These are phyloP conservation scores for Eira barbara DNA, from an alignment of 2,113 vertebrate genomes.

Conservation along the genomic window DNA sequence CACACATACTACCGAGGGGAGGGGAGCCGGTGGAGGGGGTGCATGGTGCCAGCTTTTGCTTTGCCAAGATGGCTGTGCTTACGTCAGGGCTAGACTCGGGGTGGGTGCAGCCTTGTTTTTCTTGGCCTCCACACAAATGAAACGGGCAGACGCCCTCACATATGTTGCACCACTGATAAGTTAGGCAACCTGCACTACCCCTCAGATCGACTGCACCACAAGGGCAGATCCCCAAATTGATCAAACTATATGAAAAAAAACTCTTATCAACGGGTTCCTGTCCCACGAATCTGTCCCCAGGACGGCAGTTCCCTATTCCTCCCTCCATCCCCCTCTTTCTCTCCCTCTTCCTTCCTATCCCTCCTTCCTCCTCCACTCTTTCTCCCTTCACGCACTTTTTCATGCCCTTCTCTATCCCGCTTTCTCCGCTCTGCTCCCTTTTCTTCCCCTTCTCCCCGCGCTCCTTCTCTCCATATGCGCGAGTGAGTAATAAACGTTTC, in stretches of 20 bases:
- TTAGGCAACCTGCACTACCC: neutral
- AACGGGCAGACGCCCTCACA: too few species aligned
- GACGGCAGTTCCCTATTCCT: neutral
- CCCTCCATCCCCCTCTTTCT: neutral
- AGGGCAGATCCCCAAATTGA: neutral
- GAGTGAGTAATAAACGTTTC: neutral
- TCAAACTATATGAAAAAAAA: neutral
- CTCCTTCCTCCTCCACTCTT: neutral
- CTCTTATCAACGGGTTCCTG: neutral
- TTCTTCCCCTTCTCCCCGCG: neutral
- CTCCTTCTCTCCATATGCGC: neutral
- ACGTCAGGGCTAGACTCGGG: too few species aligned
- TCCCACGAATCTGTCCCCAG: neutral
- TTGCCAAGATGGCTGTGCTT: too few species aligned
- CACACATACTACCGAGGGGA: too few species aligned
- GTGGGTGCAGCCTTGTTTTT: too few species aligned
- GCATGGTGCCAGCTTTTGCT: too few species aligned
- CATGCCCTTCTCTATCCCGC: neutral
- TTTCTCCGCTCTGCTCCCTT: neutral
- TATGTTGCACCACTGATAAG: neutral
- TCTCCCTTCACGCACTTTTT: too few species aligned
- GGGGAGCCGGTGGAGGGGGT: too few species aligned
- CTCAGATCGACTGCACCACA: neutral
- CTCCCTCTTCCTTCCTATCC: neutral
- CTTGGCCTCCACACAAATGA: neutral